phyloP scores from a whole-genome alignment of 2,113 vertebrate species.

The Myrmecophaga tridactyla region DNA sequence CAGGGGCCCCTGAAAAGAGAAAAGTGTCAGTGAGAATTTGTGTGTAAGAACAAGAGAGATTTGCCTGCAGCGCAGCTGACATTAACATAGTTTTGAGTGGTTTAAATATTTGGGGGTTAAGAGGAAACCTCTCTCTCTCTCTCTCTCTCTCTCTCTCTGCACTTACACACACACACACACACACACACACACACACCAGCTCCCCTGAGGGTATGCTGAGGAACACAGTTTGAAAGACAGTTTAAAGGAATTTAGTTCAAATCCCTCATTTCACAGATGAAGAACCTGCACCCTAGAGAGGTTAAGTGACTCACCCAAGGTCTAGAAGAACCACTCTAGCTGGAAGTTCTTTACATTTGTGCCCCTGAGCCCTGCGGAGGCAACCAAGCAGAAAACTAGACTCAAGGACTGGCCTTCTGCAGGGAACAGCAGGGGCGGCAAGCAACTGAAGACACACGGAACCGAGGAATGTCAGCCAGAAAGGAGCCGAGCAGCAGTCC shows the following conservation, averaged over 20 bases:
- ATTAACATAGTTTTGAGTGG: not conserved
- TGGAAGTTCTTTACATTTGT: not conserved
- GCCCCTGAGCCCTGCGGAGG: not conserved
- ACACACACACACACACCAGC: not conserved
- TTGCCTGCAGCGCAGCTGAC: not conserved
- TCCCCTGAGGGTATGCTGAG: not conserved
- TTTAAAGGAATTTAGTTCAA: not conserved
- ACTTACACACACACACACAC: not conserved
- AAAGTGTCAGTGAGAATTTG: not conserved
- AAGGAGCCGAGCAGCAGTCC: not conserved
- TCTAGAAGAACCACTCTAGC: not conserved
- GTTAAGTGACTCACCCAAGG: not conserved
- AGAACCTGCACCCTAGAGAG: not conserved
- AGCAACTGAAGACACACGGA: not conserved
- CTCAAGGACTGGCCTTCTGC: not conserved
- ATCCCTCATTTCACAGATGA: slow-evolving; percentile 48
- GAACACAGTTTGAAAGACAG: slow-evolving; percentile 14
- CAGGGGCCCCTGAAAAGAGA: not conserved
- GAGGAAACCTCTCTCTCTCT: not conserved
- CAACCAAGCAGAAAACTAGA: not conserved
- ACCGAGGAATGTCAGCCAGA: not conserved
- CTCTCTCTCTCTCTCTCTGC: no score
- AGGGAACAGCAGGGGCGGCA: not conserved
- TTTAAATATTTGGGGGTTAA: not conserved
- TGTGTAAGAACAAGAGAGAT: not conserved